Percentiles rank a stretch among this genome's conserved stretches.
These are phyloP conservation scores for Mythimna albipuncta DNA, from an alignment of 2,888 invertebrate species.

Conservation along the genomic window DNA sequence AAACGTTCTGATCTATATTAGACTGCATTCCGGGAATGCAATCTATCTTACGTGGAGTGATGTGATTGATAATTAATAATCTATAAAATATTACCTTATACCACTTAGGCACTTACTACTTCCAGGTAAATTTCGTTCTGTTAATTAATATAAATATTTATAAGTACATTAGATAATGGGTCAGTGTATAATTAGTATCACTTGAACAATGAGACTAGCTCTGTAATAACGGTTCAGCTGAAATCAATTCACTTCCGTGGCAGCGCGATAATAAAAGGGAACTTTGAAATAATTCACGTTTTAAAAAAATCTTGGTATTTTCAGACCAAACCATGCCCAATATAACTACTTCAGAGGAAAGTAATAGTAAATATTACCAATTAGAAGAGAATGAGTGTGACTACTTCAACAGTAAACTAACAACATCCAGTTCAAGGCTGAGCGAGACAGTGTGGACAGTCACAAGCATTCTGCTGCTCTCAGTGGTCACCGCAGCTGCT, in stretches of 20 bases:
- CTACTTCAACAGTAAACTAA: constrained; percentile 1
- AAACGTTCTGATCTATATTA: constrained; percentile 5
- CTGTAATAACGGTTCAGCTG: neutral
- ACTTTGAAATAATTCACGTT: neutral
- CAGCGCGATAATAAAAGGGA: neutral
- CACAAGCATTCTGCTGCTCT: constrained; percentile 19
- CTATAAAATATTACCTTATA: neutral
- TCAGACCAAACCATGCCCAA: constrained; percentile 49
- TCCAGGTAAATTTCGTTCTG: constrained; percentile 7
- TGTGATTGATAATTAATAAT: constrained; percentile 5
- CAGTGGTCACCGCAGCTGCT: neutral
- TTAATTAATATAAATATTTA: neutral
- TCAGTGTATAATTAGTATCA: neutral
- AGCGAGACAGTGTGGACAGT: neutral
- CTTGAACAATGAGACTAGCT: neutral
- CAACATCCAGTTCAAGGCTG: neutral
- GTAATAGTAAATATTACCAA: constrained; percentile 36
- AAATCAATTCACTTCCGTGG: neutral
- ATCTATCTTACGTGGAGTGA: neutral
- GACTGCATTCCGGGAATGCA: neutral
- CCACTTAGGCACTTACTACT: neutral
- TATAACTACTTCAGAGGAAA: constrained; percentile 20
- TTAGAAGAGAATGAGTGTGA: constrained; percentile 12
- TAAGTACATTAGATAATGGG: neutral
- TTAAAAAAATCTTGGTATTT: neutral